These are phyloP conservation scores for Accipiter virgatus DNA, from an alignment of 2,113 vertebrate genomes.

Conservation along the genomic window DNA sequence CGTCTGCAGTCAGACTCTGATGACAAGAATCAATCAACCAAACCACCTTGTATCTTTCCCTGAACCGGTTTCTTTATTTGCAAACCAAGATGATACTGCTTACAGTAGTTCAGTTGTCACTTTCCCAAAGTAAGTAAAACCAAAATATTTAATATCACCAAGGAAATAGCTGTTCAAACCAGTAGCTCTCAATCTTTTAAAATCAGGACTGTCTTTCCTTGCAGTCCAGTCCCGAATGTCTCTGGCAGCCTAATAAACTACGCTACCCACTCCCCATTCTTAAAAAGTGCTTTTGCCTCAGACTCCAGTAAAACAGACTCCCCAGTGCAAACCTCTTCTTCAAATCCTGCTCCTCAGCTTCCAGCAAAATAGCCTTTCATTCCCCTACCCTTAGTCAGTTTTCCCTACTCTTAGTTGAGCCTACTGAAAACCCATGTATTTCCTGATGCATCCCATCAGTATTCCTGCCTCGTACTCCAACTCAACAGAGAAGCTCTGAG, in stretches of 20 bases:
- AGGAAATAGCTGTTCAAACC: background rate
- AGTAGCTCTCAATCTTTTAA: background rate
- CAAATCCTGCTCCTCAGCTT: background rate
- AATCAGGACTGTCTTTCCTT: background rate
- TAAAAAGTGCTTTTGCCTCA: background rate
- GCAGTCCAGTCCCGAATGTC: background rate
- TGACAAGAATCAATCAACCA: background rate
- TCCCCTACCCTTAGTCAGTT: background rate
- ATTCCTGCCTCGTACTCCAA: background rate
- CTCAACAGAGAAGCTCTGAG: background rate
- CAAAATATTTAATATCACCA: background rate
- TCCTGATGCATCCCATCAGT: background rate
- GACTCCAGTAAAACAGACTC: background rate
- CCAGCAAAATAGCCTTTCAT: background rate
- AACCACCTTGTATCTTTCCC: background rate
- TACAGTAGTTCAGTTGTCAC: background rate
- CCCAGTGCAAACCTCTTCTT: background rate
- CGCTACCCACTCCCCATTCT: background rate
- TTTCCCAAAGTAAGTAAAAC: background rate
- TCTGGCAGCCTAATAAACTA: background rate
- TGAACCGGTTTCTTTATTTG: background rate
- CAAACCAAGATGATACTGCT: background rate
- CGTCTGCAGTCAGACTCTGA: background rate
- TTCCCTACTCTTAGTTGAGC: background rate
- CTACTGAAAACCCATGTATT: background rate